Evolutionary conservation across 2,113 vertebrate species (phyloP), one percentile per base, ranked within the genome.

Genomic region (Chelonoidis abingdonii): DNA sequence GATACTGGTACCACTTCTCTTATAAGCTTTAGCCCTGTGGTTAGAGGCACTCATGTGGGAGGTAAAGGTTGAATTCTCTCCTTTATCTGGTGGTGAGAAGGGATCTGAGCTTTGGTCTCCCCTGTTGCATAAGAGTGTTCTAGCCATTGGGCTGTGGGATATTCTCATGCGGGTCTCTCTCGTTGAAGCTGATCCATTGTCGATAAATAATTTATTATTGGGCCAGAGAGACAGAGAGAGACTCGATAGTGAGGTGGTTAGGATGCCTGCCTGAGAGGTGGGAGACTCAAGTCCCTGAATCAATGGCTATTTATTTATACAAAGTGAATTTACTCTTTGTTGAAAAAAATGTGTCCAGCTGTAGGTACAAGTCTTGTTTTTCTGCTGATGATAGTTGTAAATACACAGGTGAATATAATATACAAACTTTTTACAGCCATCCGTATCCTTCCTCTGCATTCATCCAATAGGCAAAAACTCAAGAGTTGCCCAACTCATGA

Each of bases 401-500:
- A 52, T 27, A 52, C 12, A 3, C 7, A 54, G 8, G 4, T 41
- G 69, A 81, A 2, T 78, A 24, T 2, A 65, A 21, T 17, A 50
- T 6, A 72, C 8, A 84, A 72, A 49, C 1, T 85, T 79, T 22
- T 12, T 38, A 75, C 19, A 78, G 12, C 11, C 41, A 52, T 21
- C 75, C 69, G 81, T 82, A 82, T 84, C 13, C 44, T 1, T 0
- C 24, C 88, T 56, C 29, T 0, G 0, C n/a, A 8, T 41, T 16
- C 62, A 82, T 10, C 31, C 27, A 35, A 35, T 2, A 84, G 80
- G 41, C 44, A 54, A 82, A 89, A 87, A 87, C 8, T 38, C 56
- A 84, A 84, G 44, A 24, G 17, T 11, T 52, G 5, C 4, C 22
- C 84, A 25, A 44, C 10, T 56, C 17, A n/a, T 35, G 72, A 89